Evolutionary conservation across 2,113 vertebrate species (phyloP), one percentile per base, ranked within the genome.

Genomic region (Prochilodus magdalenae): DNA sequence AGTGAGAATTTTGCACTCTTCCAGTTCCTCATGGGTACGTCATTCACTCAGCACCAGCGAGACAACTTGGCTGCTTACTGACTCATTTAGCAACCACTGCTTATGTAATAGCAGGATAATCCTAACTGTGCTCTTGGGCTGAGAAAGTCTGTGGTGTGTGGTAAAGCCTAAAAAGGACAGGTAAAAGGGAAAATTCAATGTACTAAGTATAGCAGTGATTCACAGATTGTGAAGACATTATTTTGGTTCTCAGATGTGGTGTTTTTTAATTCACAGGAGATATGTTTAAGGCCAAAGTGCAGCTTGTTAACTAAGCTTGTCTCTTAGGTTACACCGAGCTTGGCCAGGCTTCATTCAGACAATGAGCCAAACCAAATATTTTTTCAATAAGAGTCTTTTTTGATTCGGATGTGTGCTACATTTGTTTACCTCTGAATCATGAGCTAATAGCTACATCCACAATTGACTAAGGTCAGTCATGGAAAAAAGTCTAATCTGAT

Each of bases 61-160:
- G 76, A 69, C 49, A 57, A 13, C 62, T 53, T 33, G 0, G 47
- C 75, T 67, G 65, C 75, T 69, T 69, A 69, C 55, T 55, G 66
- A 78, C 76, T 78, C 76, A 33, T 78, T 78, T 55, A 69, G 76
- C 63, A 69, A 65, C 55, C 66, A 69, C 51, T 69, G 24, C 40
- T 78, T 67, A 16, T 13, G 24, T 78, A 78, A 78, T 55, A 24
- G n/a, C 26, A n/a, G n/a, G 18, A 20, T 77, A 20, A 24, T 67
- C 44, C 75, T 33, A 51, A 33, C 44, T 66, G 24, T 26, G 29
- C 11, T 59, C 47, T 57, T 6, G 57, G 47, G n/a, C 76, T 59
- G 29, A 70, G n/a, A 22, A n/a, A 59, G 62, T 67, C 20, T 53
- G 75, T 44, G 24, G 36, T 74, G 73, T 1, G 11, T 3, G 30